Base-by-base conservation (phyloP, 2,888 invertebrate genomes). In the Drosophila mettleri region DNA sequence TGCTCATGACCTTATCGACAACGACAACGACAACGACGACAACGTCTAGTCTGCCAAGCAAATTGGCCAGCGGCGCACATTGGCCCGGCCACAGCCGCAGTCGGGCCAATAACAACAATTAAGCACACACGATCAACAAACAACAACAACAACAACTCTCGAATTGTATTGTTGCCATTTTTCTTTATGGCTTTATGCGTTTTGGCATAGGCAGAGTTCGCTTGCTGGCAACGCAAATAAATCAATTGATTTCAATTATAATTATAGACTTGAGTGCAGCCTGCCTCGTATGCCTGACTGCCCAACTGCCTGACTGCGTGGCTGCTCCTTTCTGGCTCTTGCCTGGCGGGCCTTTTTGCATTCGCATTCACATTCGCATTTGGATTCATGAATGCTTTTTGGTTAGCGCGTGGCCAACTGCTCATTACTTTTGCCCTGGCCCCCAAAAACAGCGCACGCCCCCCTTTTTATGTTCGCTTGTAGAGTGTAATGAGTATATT, bases 161-260 rank as follows among this genome's bases (percentile, higher is more conserved):
- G 78, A 87, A 86, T 80, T 86, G 87, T 86, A 76, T 86, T 88
- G 88, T 86, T 86, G 88, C 86, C 83, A 88, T 82, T 79, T 83
- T 83, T 81, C 75, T 84, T 82, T 80, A 80, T 79, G 74, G 78
- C 73, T 83, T 77, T 73, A 80, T 86, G 78, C 80, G 78, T 83
- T 89, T 83, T 81, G 77, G 80, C 80, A 79, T 79, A 86, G 45
- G 27, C 45, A 29, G 87, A 86, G 78, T 48, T 70, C 65, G 57
- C 55, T 78, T 80, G 76, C 76, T 65, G 73, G 78, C 74, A 76
- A 79, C 67, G 84, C 82, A 85, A 86, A 90, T 90, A 91, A 91
- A 91, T 91, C 90, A 91, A 91, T 91, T 91, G 89, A 90, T 91
- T 90, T 91, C 90, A 90, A 90, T 91, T 91, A 90, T 91, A 91